Evolutionary conservation across 1,140 invertebrate genomes (phyloP).

Genomic region (Ooceraea biroi): DNA sequence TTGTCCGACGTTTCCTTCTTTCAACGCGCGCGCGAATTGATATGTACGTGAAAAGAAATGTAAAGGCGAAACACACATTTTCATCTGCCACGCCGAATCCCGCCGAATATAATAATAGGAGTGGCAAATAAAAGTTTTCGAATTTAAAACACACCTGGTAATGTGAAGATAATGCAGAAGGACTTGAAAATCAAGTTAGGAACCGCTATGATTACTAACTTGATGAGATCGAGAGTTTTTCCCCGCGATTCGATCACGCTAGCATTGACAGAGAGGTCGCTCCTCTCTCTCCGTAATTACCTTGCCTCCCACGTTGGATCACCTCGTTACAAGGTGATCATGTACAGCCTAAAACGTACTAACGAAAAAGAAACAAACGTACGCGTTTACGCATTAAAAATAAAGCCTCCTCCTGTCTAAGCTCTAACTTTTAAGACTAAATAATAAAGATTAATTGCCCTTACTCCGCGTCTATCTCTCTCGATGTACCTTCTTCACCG

Average conservation of each 20-base stretch:
- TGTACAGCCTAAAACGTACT: conserved; percentile 44
- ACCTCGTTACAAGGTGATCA: conserved; percentile 67
- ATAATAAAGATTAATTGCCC: background rate
- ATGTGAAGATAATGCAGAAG: conserved; percentile 12
- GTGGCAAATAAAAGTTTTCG: conserved; percentile 25
- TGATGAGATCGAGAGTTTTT: conserved; percentile 6
- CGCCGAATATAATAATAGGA: no score
- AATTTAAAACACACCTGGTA: conserved; percentile 29
- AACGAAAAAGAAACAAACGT: background rate
- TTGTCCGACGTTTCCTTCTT: conserved; percentile 46
- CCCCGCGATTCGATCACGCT: conserved; percentile 67
- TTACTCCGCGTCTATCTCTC: background rate
- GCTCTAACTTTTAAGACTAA: background rate
- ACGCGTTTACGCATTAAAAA: background rate
- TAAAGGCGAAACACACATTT: background rate
- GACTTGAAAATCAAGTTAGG: conserved; percentile 22
- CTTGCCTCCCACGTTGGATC: conserved; percentile 84
- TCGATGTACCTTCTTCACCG: conserved; percentile 8
- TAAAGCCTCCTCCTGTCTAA: background rate
- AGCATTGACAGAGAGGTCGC: conserved; percentile 84
- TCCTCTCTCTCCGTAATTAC: conserved; percentile 85
- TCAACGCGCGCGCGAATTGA: background rate
- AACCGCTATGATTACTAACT: conserved; percentile 25
- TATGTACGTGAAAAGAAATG: background rate
- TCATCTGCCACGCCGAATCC: background rate